Percentiles rank a stretch among this genome's conserved stretches.
These are phyloP conservation scores for Deroptyus accipitrinus DNA, from an alignment of 2,113 vertebrate genomes.

Conservation along the genomic window DNA sequence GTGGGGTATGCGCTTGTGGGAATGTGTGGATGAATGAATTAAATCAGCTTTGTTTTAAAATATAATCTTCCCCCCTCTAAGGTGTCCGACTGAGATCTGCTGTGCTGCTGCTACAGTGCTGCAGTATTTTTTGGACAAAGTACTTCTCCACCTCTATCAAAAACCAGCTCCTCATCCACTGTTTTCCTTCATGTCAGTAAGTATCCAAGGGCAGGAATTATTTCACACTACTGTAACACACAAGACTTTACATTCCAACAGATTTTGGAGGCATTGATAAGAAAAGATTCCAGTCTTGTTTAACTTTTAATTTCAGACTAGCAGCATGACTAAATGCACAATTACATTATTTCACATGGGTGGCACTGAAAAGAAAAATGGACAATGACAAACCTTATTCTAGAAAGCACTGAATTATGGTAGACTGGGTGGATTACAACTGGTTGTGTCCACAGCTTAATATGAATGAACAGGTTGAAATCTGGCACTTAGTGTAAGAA, in stretches of 20 bases:
- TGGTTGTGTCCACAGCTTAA: background rate
- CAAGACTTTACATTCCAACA: background rate
- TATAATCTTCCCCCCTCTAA: background rate
- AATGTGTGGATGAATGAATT: background rate
- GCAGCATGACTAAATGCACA: background rate
- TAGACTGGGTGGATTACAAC: background rate
- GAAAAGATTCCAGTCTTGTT: background rate
- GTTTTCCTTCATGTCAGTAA: background rate
- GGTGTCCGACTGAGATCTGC: background rate
- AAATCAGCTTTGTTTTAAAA: background rate
- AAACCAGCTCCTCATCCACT: background rate
- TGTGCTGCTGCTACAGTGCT: background rate
- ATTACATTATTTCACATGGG: background rate
- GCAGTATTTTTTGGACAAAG: background rate
- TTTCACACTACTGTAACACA: background rate
- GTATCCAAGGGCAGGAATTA: background rate
- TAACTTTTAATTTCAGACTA: background rate
- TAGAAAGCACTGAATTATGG: background rate
- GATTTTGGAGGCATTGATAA: background rate
- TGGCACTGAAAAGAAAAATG: background rate
- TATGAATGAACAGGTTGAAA: slow-evolving; percentile 21
- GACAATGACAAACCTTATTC: background rate
- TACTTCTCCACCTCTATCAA: background rate
- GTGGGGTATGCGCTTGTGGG: fast-evolving
- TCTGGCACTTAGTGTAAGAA: background rate